Conservation (phyloP, 1,140 invertebrate species). For the Neodiprion virginianus region DNA sequence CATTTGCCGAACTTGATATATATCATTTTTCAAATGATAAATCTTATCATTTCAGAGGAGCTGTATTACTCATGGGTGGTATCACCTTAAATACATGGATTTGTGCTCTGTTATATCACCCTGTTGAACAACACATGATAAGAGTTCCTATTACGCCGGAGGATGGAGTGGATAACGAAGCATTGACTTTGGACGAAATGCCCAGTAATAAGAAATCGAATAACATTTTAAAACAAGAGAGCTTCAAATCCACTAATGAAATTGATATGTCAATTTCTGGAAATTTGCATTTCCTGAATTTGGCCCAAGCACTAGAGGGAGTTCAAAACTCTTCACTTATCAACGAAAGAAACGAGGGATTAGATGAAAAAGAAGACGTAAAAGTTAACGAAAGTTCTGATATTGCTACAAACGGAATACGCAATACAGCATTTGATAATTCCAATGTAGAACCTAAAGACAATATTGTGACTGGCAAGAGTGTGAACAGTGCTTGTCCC, state of each 20-base stretch:
- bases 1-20: background rate
- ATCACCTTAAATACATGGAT: constrained; percentile 80
- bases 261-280: background rate
- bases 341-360: background rate
- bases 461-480: background rate
- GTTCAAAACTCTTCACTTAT: background rate
- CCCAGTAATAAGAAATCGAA: background rate
- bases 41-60: constrained; percentile 64
- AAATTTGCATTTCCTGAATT: background rate
- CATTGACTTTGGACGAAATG: constrained; percentile 41
- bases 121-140: constrained; percentile 79
- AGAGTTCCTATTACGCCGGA: constrained; percentile 62
- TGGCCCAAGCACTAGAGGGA: background rate
- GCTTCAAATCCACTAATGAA: background rate
- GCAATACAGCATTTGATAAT: background rate
- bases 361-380: background rate
- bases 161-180: constrained; percentile 63
- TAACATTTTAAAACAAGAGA: background rate
- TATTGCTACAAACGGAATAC: background rate
- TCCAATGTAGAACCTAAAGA: background rate
- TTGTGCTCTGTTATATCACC: constrained; percentile 80
- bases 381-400: background rate
- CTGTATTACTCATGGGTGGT: constrained; percentile 80
- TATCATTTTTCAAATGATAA: background rate
- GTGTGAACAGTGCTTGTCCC: constrained; percentile 1